Conservation (phyloP, 2,797 vertebrate genomes). For the Zalophus californianus region DNA sequence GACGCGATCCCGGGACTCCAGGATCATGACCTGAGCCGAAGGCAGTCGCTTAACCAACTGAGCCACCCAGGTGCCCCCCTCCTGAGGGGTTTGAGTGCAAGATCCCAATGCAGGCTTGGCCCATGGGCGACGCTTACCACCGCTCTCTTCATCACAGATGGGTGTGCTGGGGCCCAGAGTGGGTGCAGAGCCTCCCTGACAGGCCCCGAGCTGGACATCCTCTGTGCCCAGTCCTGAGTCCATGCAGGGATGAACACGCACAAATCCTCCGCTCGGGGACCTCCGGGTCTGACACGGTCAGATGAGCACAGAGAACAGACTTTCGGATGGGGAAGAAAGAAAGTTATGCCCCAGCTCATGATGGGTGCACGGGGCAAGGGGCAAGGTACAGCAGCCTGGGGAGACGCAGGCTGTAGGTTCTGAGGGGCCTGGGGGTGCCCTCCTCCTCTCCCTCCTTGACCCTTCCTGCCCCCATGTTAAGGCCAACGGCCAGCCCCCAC, state of each 20-base stretch:
- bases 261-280: accelerated
- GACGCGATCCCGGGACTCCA: too few species aligned
- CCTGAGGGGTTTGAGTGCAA: neutral
- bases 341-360: neutral
- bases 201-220: accelerated
- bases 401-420: accelerated
- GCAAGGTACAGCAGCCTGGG: neutral
- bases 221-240: neutral
- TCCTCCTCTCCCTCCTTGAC: too few species aligned
- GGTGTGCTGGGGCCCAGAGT: accelerated
- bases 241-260: accelerated
- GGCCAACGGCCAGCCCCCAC: neutral
- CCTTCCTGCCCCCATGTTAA: neutral
- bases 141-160: neutral
- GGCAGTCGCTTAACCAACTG: too few species aligned
- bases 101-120: neutral
- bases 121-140: accelerated
- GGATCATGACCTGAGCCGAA: too few species aligned
- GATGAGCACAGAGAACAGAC: neutral
- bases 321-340: neutral
- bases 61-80: too few species aligned
- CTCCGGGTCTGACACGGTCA: neutral
- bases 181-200: neutral
- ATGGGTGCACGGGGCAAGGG: too few species aligned
- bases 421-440: neutral